Conservation (phyloP, 2,797 vertebrate species). For the Ciconia nigra region DNA sequence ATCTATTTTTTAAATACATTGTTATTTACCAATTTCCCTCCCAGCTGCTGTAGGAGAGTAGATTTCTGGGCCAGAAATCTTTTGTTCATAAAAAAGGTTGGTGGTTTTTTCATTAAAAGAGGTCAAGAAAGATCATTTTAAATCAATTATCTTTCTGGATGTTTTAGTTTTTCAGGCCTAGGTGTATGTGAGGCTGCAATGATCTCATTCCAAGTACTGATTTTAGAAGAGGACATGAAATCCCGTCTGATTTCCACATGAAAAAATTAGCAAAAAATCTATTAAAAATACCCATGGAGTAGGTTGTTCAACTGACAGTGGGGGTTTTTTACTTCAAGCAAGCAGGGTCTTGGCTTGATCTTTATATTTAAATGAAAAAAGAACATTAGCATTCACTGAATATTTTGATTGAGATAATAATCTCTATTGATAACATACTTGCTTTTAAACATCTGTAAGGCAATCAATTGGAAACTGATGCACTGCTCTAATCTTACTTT, state of each 20-base stretch:
- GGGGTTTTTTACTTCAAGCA: neutral
- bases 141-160: neutral
- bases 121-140: neutral
- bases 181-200: neutral
- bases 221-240: neutral
- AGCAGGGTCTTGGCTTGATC: conserved; percentile 34
- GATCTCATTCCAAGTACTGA: neutral
- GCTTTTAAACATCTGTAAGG: conserved; percentile 38
- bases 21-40: neutral
- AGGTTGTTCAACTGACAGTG: neutral
- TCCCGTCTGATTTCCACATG: neutral
- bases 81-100: neutral
- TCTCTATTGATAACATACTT: conserved; percentile 50
- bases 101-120: neutral
- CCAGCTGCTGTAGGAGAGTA: neutral
- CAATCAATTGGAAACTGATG: conserved; percentile 49
- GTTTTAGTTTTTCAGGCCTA: neutral
- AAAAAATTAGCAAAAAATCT: neutral
- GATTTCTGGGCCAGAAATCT: neutral
- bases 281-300: neutral
- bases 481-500: conserved; percentile 16
- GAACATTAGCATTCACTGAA: conserved; percentile 49
- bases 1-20: neutral
- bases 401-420: conserved; percentile 49
- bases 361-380: conserved; percentile 49